phyloP scores from a whole-genome alignment of 2,113 vertebrate genomes.

The Vidua macroura region DNA sequence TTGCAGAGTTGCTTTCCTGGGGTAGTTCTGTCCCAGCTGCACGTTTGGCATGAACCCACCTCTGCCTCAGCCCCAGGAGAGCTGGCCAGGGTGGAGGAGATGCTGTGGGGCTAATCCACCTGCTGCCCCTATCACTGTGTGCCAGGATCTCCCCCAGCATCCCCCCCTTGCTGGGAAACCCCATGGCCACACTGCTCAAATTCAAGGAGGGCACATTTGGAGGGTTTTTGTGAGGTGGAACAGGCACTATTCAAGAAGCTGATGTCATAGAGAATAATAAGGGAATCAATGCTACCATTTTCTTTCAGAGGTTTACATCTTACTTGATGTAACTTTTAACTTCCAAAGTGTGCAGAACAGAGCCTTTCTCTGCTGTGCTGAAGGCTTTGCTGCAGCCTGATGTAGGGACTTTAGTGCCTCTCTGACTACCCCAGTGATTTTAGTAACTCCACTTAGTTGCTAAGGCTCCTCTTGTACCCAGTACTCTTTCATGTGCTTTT shows the following conservation, averaged over 20 bases:
- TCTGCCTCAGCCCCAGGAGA: background rate
- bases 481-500: background rate
- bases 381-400: background rate
- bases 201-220: background rate
- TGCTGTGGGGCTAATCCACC: background rate
- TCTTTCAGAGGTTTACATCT: background rate
- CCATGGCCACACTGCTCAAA: background rate
- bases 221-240: background rate
- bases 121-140: rapidly evolving
- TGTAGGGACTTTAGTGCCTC: background rate
- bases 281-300: background rate
- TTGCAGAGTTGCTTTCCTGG: background rate
- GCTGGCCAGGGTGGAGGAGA: background rate
- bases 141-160: background rate
- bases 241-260: background rate
- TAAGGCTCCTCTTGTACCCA: background rate
- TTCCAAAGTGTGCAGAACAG: background rate
- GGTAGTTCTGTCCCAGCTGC: background rate
- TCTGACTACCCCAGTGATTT: background rate
- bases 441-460: background rate
- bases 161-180: background rate
- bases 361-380: background rate
- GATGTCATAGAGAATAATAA: background rate
- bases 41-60: rapidly evolving
- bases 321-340: background rate